phyloP scores from a whole-genome alignment of 2,113 vertebrate species.

The Hipposideros armiger region DNA sequence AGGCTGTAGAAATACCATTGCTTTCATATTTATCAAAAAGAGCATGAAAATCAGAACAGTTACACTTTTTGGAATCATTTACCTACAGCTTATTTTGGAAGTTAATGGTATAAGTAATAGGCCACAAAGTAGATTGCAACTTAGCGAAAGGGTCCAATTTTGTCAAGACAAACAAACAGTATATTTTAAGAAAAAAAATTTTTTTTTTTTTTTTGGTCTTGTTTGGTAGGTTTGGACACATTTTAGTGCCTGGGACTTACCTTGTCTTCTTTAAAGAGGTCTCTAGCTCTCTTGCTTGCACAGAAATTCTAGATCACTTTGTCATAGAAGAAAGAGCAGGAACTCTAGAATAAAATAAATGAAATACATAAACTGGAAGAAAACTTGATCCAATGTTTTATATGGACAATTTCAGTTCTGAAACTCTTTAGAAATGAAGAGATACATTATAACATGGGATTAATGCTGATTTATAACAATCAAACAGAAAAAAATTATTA shows the following conservation, averaged over 20 bases:
- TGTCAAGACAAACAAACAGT: neutral
- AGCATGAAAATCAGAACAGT: neutral
- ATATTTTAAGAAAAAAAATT: neutral
- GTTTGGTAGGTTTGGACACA: neutral
- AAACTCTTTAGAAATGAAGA: constrained; percentile 20
- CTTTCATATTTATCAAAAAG: neutral
- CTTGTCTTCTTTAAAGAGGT: constrained; percentile 20
- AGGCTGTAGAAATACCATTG: neutral
- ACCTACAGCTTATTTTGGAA: neutral
- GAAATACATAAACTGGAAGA: constrained; percentile 11
- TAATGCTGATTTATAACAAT: neutral
- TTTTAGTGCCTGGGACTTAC: constrained; percentile 65
- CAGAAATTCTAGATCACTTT: constrained; percentile 38
- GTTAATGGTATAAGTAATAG: neutral
- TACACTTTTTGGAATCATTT: neutral
- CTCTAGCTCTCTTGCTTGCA: neutral
- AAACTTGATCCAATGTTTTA: neutral
- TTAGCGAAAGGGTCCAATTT: neutral
- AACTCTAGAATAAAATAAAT: constrained; percentile 62
- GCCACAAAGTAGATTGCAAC: neutral
- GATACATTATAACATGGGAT: neutral
- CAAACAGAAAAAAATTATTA: neutral
- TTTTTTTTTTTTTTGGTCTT: neutral
- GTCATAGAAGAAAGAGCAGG: neutral
- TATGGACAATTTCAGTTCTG: neutral